Evolutionary conservation across 2,113 vertebrate genomes (phyloP), one percentile per base, ranked within the genome.

Genomic region (Platanista minor): DNA sequence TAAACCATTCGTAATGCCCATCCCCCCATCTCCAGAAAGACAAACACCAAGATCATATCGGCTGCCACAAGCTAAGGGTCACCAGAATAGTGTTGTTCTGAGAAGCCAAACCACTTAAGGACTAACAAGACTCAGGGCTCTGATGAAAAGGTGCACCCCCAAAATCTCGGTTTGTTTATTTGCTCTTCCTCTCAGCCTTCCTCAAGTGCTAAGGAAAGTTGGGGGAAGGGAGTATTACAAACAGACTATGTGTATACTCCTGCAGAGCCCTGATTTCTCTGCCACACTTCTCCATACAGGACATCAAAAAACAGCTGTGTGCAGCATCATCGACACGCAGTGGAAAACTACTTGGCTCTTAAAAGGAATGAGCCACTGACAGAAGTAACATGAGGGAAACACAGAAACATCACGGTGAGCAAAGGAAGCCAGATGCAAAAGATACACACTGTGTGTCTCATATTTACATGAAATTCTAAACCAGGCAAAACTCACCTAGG

Each of bases 321-420:
- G 3, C 21, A 11, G 36, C 69, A 77, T 41, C 71, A 43, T 13
- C 5, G 11, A 21, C 14, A 5, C 4, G 0, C 23, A 0, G 25
- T 18, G 21, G 27, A 43, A 43, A 82, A 61, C 41, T 33, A 66
- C 59, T 54, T 33, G 14, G 31, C 66, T 15, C 78, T 29, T 15
- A 67, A 10, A 52, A 84, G 54, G 49, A 29, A 69, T 2, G 20
- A 41, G 7, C 83, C n/a, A 12, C 66, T 4, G 1, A 75, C 5
- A 67, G n/a, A 21, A 6, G 67, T 31, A 18, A 67, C 31, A 14
- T 0, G 23, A 39, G 39, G 9, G 11, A 64, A 66, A 43, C 78
- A 67, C 46, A 85, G 52, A 85, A 71, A 41, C n/a, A 6, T 20
- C 4, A n/a, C 0, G 2, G 15, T 36, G 62, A 93, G 66, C 69